These are phyloP conservation scores for Dryadula phaetusa DNA, from an alignment of 2,888 invertebrate genomes.

Conservation along the genomic window DNA sequence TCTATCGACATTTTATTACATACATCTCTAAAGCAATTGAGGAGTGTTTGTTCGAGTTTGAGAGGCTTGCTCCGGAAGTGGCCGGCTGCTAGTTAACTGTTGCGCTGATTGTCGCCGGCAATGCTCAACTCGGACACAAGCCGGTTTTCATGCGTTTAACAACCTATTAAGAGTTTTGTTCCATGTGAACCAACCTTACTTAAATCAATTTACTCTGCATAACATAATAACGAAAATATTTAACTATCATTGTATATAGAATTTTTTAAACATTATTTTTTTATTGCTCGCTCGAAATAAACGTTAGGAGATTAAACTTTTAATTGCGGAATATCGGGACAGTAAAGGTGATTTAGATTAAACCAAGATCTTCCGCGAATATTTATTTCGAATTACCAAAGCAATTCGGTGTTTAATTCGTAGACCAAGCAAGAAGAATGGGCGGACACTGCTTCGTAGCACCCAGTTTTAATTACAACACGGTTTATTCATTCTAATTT, in stretches of 20 bases:
- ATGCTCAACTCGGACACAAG: conserved; percentile 39
- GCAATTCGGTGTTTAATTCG: conserved; percentile 83
- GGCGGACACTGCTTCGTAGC: conserved; percentile 68
- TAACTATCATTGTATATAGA: not conserved
- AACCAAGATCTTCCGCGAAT: conserved; percentile 75
- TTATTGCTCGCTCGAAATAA: conserved; percentile 24
- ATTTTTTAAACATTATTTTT: not conserved
- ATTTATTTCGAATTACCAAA: conserved; percentile 82
- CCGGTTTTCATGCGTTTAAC: conserved; percentile 45
- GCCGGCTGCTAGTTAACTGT: conserved; percentile 79
- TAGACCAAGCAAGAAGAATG: conserved; percentile 82
- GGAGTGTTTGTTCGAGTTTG: conserved; percentile 79
- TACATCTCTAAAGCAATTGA: conserved; percentile 70
- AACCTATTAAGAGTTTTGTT: conserved; percentile 45
- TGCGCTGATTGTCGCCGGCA: conserved; percentile 73
- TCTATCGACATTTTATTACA: conserved; percentile 29
- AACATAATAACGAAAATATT: not conserved
- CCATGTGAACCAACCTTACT: conserved; percentile 23
- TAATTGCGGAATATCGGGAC: conserved; percentile 64
- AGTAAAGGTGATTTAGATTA: conserved; percentile 82
- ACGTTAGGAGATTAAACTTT: conserved; percentile 38
- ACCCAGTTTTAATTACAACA: conserved; percentile 81
- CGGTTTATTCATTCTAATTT: conserved; percentile 83
- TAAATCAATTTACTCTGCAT: conserved; percentile 18
- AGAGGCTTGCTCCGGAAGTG: conserved; percentile 74